Conservation (phyloP, 2,113 vertebrate genomes). For the Takifugu bimaculatus region DNA sequence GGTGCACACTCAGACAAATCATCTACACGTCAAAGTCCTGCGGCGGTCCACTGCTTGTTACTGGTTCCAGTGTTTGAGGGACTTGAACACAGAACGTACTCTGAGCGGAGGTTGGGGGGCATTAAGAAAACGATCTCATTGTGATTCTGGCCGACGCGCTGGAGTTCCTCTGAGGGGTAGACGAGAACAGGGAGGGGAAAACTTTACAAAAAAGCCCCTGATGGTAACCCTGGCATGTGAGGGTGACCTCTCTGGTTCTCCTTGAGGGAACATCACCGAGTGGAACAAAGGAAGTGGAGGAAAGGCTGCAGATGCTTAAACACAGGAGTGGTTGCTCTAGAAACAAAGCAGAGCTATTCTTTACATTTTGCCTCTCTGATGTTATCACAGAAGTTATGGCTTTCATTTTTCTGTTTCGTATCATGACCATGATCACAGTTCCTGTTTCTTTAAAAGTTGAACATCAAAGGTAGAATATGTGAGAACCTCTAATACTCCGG, state of each 20-base stretch:
- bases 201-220: neutral
- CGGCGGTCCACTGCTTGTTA: slow-evolving; percentile 16
- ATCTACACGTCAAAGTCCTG: slow-evolving; percentile 32
- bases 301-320: neutral
- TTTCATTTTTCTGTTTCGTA: too few relatives aligned
- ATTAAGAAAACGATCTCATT: neutral
- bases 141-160: neutral
- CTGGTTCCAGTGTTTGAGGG: neutral
- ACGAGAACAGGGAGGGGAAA: too few relatives aligned
- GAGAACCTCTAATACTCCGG: too few relatives aligned
- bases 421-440: too few relatives aligned
- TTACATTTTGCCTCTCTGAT: too few relatives aligned
- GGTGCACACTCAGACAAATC: slow-evolving; percentile 27
- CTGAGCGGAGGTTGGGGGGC: too few relatives aligned
- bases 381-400: too few relatives aligned
- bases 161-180: too few relatives aligned
- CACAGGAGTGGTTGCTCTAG: neutral
- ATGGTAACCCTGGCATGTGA: neutral
- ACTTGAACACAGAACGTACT: too few relatives aligned
- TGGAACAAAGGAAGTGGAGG: neutral
- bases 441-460: too few relatives aligned
- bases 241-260: neutral
- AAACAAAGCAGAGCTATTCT: too few relatives aligned
- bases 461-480: too few relatives aligned
- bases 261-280: neutral